These are phyloP conservation scores for Sinella curviseta DNA, from an alignment of 1,140 invertebrate genomes.

Conservation along the genomic window DNA sequence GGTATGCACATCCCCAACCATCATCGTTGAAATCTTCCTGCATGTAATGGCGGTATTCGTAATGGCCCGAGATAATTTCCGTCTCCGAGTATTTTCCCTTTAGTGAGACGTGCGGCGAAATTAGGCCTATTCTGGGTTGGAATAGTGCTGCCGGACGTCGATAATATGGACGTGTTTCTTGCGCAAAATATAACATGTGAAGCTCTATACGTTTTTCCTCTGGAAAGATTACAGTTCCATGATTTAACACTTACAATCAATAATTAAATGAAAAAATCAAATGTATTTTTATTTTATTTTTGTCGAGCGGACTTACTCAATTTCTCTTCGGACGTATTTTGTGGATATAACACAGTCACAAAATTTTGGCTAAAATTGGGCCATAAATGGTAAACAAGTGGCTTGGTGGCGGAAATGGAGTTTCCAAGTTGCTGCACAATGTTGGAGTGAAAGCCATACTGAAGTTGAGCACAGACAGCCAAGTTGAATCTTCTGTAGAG, in stretches of 20 bases:
- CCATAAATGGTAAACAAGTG: slow-evolving; percentile 67
- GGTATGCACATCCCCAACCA: slow-evolving; percentile 99
- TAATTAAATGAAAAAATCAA: too few relatives aligned
- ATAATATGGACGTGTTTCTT: slow-evolving; percentile 41
- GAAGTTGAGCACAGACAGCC: slow-evolving; percentile 40
- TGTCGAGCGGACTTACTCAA: slow-evolving; percentile 61
- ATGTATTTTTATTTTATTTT: too few relatives aligned
- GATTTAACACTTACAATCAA: slow-evolving; percentile 35
- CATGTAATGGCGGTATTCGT: slow-evolving; percentile 95
- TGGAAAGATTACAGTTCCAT: too few relatives aligned
- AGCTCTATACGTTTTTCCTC: slow-evolving; percentile 33
- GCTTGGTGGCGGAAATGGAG: slow-evolving; percentile 51
- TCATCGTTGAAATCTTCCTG: slow-evolving; percentile 92
- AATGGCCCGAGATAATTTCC: slow-evolving; percentile 77
- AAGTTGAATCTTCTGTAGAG: slow-evolving; percentile 45
- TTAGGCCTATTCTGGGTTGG: slow-evolving; percentile 28
- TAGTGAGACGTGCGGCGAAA: slow-evolving; percentile 40
- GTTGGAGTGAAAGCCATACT: slow-evolving; percentile 40
- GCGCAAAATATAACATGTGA: slow-evolving; percentile 39
- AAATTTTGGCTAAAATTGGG: slow-evolving; percentile 70
- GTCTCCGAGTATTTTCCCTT: slow-evolving; percentile 59
- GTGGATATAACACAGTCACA: slow-evolving; percentile 70
- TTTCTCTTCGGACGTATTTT: slow-evolving; percentile 62
- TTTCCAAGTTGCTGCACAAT: slow-evolving; percentile 41
- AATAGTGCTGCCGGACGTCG: slow-evolving; percentile 42